Conservation (phyloP, 2,113 vertebrate genomes). For the Dermatemys mawii region DNA sequence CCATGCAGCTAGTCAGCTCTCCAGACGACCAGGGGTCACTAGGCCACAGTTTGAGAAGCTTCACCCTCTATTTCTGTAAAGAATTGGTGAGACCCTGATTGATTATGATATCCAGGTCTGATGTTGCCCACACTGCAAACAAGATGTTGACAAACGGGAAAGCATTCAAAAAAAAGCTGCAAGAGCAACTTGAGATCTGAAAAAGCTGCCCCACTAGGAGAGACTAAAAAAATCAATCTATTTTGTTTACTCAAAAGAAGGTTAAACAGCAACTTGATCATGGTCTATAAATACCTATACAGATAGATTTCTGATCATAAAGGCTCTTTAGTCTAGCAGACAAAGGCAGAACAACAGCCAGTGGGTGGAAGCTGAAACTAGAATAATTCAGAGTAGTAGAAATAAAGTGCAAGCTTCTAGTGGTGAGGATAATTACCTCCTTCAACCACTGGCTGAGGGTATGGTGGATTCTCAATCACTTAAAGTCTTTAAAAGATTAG, state of each 20-base stretch:
- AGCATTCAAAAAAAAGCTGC: not conserved
- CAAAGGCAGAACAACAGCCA: not conserved
- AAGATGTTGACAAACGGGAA: not conserved
- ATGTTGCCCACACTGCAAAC: not conserved
- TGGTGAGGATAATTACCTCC: not conserved
- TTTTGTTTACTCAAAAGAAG: not conserved
- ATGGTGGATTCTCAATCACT: not conserved
- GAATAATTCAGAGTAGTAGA: not conserved
- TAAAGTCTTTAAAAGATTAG: not conserved
- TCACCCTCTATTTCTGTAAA: not conserved
- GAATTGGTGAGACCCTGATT: not conserved
- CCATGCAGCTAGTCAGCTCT: not conserved
- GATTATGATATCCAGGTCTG: not conserved
- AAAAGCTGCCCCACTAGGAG: not conserved
- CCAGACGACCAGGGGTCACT: not conserved
- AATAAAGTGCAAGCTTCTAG: not conserved
- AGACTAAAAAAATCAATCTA: not conserved
- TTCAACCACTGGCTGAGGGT: not conserved
- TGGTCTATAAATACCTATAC: not conserved
- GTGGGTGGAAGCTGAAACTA: not conserved
- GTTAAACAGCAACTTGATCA: not conserved
- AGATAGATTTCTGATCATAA: not conserved
- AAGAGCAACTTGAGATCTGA: not conserved
- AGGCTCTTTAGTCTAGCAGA: not conserved
- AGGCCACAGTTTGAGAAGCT: not conserved